phyloP scores from a whole-genome alignment of 2,888 invertebrate genomes.

The Melinaea marsaeus region DNA sequence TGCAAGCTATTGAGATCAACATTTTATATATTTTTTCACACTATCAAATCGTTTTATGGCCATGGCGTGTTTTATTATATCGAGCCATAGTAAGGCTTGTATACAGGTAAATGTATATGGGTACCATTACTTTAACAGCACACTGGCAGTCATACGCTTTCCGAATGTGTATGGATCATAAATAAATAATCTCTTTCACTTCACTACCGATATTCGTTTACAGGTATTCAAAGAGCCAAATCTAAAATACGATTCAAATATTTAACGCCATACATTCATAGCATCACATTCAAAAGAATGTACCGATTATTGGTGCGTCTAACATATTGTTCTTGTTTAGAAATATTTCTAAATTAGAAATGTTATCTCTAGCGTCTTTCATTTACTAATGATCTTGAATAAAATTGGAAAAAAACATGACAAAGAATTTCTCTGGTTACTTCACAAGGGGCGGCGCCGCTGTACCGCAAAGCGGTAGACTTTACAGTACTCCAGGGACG shows the following conservation, averaged over 20 bases:
- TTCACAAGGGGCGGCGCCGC: conserved; percentile 35
- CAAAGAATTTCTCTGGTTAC: conserved; percentile 34
- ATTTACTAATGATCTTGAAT: conserved; percentile 13
- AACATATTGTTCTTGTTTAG: too few species aligned
- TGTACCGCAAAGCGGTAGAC: conserved; percentile 43
- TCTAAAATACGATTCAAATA: conserved; percentile 10
- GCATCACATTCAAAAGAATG: not conserved
- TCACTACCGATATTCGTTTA: conserved; percentile 20
- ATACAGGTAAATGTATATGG: conserved; percentile 31
- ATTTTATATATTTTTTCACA: conserved; percentile 36
- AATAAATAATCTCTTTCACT: conserved; percentile 28
- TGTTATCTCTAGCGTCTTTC: too few species aligned
- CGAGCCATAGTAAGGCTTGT: conserved; percentile 31
- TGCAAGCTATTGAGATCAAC: conserved; percentile 36
- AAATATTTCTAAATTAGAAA: too few species aligned
- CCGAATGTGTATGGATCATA: conserved; percentile 25
- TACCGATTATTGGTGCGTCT: not conserved
- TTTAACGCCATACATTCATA: conserved; percentile 4
- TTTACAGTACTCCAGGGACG: conserved; percentile 53
- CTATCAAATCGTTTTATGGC: conserved; percentile 36
- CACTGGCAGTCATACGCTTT: conserved; percentile 26
- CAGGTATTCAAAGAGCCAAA: conserved; percentile 16
- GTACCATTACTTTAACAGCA: conserved; percentile 29
- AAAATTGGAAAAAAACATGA: conserved; percentile 9
- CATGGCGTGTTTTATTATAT: conserved; percentile 37